phyloP scores from a whole-genome alignment of 2,888 invertebrate species.

The Thereva nobilitata region DNA sequence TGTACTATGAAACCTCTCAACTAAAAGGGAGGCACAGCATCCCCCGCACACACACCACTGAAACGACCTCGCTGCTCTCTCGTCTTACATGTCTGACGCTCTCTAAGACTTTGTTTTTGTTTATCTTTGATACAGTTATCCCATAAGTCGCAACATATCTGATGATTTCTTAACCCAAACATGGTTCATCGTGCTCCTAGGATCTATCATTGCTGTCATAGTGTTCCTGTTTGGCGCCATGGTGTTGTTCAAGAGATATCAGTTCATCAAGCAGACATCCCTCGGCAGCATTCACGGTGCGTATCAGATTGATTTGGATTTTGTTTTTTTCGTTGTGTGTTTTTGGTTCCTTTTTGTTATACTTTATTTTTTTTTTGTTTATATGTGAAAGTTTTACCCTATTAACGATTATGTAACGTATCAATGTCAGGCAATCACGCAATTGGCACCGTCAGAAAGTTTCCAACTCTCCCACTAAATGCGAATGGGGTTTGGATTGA shows the following conservation, averaged over 20 bases:
- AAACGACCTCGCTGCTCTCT: too few relatives aligned
- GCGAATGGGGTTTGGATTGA: slow-evolving; percentile 58
- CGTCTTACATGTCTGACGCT: not conserved
- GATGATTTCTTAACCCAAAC: slow-evolving; percentile 82
- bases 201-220: slow-evolving; percentile 83
- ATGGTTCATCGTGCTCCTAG: slow-evolving; percentile 87
- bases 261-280: slow-evolving; percentile 71
- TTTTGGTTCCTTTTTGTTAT: slow-evolving; percentile 5
- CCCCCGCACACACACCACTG: too few relatives aligned
- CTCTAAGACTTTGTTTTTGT: slow-evolving; percentile 23
- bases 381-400: slow-evolving; percentile 10
- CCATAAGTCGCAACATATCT: slow-evolving; percentile 61
- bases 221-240: slow-evolving; percentile 81
- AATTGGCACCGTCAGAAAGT: slow-evolving; percentile 59
- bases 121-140: slow-evolving; percentile 58
- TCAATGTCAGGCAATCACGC: slow-evolving; percentile 59
- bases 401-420: slow-evolving; percentile 31
- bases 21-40: slow-evolving; percentile 11
- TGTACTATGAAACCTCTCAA: slow-evolving; percentile 13
- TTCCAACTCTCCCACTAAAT: slow-evolving; percentile 58
- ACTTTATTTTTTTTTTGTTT: not conserved
- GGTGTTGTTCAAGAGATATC: slow-evolving; percentile 73
- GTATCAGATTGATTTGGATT: slow-evolving; percentile 43
- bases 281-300: slow-evolving; percentile 64
- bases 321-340: slow-evolving; percentile 4